Base-by-base conservation (phyloP, 2,113 vertebrate genomes). In the Eidolon helvum region DNA sequence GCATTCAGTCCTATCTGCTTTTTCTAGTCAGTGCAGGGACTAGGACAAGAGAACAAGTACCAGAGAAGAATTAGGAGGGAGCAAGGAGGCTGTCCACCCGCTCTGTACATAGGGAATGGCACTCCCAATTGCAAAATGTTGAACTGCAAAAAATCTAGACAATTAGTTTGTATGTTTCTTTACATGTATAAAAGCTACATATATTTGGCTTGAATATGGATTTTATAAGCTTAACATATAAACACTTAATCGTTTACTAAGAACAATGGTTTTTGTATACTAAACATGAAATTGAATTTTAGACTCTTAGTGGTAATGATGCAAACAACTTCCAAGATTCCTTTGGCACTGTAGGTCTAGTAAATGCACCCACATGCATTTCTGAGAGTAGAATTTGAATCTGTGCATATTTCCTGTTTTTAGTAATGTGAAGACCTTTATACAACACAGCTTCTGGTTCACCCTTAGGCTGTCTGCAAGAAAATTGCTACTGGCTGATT, bases 1-100 rank as follows among this genome's bases (percentile, higher is more conserved):
- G 72, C 45, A 92, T 77, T 96, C 86, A 35, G 24, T 94, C 90
- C 43, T 86, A 91, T 93, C 80, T 88, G 55, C 90, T 96, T 96
- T 96, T 96, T 87, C 77, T 88, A 96, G 82, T 79, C 40, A 78
- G 53, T 28, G 22, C 26, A 45, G 9, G 50, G 79, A 87, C 18
- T 57, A 93, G 24, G 66, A 85, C 8, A 55, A 94, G 85, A 85
- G 50, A 72, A 43, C 72, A 91, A 74, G 18, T 63, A 61, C 7
- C 40, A 82, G 18, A 90, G 40, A 95, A 14, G 57, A 92, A 77
- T 91, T 71, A 78, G 74, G 66, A 85, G 19, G 35, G 18, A 15
- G 0, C 0, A 1, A 83, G 33, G n/a, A 85, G 7, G 28, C 33
- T 72, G 59, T 16, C 14, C 15, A 30, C 7, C 1, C 24, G 10